Evolutionary conservation across 37 sponge, comb jelly and placozoan genomes (phyloP), one percentile per base, ranked within the genome.

Genomic region (Cliona cf. orientalis): DNA sequence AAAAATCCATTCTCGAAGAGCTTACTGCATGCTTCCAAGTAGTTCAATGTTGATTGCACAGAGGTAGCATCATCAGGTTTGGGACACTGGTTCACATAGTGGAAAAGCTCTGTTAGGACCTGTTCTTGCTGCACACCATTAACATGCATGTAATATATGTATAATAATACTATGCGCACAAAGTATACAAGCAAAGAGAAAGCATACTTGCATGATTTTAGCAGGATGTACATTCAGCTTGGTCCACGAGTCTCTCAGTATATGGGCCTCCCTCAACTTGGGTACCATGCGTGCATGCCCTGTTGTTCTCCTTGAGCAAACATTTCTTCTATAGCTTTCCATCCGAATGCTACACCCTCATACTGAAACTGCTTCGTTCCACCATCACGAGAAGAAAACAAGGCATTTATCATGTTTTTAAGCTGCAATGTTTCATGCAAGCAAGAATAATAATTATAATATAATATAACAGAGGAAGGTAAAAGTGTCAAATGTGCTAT

Each of bases 171-270:
- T n/a, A n/a, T n/a, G n/a, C n/a, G n/a, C n/a, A n/a, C n/a, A n/a
- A n/a, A n/a, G n/a, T n/a, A n/a, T 11, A 5, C 26, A 61, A 6
- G 5, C 12, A 66, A 17, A 4, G 32, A 21, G 14, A 19, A 3
- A 22, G 31, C 19, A 58, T 65, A 76, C 77, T 56, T 80, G 81
- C 81, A 80, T 80, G 31, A 80, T 53, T 38, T 80, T 80, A 3
- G 81, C 81, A 35, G 81, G 81, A 11, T 22, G 26, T 7, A 80
- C 81, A 69, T 80, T 80, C 3, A 80, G 59, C 56, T 66, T 64
- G 11, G 69, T 79, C 80, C 80, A 79, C 5, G 69, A 40, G 32
- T 79, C 80, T 9, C 81, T 4, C 31, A 49, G 5, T 26, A 80
- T 29, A 42, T 80, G 56, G 3, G 22, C 25, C 42, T 80, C 72